Evolutionary conservation across 2,797 vertebrate species (phyloP), one percentile per base, ranked within the genome.

Genomic region (Bradypodion ventrale): DNA sequence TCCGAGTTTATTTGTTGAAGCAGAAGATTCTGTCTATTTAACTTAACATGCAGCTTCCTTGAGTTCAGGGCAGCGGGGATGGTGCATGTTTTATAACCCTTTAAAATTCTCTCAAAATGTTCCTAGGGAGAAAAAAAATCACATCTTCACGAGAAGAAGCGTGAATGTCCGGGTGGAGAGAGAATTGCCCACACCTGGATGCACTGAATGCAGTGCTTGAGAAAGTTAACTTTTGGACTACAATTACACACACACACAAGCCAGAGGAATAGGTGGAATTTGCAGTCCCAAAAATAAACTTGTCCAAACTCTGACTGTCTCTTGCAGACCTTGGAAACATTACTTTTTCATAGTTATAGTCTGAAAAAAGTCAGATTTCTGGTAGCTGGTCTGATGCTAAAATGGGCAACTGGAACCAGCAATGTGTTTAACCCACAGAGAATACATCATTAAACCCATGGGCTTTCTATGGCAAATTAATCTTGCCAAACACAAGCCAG

Each of bases 21-120:
- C 82, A 83, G 82, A 77, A 4, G 74, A 76, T 83, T 69, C 65
- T 32, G 63, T 77, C 82, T 42, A 35, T 29, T 83, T 83, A 25
- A 77, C 44, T 68, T 42, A 35, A 56, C 63, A 10, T 46, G 40
- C 69, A 16, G 13, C 8, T 52, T 59, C 8, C 56, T 82, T 37
- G 7, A 7, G 10, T 52, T 42, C 29, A 49, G 37, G 29, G n/a
- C 79, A 23, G 49, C 7, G 29, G 2, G 56, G 32, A 35, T 25
- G 56, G 56, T 25, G 35, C 56, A 25, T 68, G 29, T 79, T 46
- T 8, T 6, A 32, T 59, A 7, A 42, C 9, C 13, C 52, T 56
- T 49, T 65, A 68, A 68, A 68, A 37, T 35, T 56, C 5, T 25
- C 62, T 56, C 37, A 19, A 16, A 35, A 12, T 13, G n/a, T 35